Evolutionary conservation across 1,140 invertebrate species (phyloP), one percentile per base, ranked within the genome.

Genomic region (Chironomus striatipennis): DNA sequence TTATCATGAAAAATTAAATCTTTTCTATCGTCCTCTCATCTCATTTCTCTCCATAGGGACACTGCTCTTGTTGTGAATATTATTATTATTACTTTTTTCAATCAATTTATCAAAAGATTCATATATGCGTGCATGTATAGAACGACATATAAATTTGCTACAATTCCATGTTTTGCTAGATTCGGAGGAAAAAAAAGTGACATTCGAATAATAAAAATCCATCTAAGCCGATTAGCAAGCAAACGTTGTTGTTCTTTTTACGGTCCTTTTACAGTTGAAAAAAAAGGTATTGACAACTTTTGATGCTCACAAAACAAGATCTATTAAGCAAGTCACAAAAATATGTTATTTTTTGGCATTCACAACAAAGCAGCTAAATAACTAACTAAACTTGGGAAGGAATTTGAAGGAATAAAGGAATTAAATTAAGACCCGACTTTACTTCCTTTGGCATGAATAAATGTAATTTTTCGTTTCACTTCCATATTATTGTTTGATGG

Each of bases 171-270:
- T 18, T 70, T 70, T 70, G 65, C 18, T 70, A 70, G n/a, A 8
- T 17, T 21, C 17, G 18, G 24, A 34, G 24, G 1, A 57, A 57
- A n/a, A 18, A 70, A 70, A 70, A 18, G 18, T 70, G 65, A 70
- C 65, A 70, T 70, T 70, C 17, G 18, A 70, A 70, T 70, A 70
- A 70, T 70, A 70, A 70, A 70, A 70, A 70, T 70, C 65, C 65
- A 70, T 70, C 65, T 70, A 70, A 70, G 65, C 65, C 65, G 65
- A 70, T 70, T 70, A 70, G 65, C 65, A 70, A 70, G 65, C 65
- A 70, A 57, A 57, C 47, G 20, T 70, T 70, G 65, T 70, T 70
- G 17, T 70, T 20, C 64, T 70, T 70, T 70, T 70, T 70, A 70
- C 65, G 65, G 65, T 70, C 65, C 20, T 20, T 21, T 18, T 9